Conservation (phyloP, 2,113 vertebrate species). For the Equus quagga region DNA sequence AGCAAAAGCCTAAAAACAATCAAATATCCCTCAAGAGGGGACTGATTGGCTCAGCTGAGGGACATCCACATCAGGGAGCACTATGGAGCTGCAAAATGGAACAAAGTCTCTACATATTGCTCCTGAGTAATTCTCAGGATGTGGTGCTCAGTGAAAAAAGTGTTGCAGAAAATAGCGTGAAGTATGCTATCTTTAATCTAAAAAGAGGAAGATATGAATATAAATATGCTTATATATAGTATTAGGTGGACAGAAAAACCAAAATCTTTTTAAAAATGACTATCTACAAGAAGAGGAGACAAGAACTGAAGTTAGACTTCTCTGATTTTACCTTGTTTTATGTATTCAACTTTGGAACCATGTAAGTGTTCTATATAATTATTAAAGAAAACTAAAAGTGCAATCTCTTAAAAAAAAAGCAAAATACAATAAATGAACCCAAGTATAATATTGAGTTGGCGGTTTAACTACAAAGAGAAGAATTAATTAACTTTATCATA, state of each 20-base stretch:
- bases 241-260: background rate
- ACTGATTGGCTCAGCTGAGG: background rate
- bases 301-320: background rate
- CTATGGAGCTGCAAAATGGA: background rate
- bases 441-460: background rate
- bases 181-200: background rate
- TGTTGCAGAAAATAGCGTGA: background rate
- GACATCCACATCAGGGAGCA: background rate
- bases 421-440: conserved; percentile 45
- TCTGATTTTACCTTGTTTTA: conserved; percentile 15
- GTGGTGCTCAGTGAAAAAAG: background rate
- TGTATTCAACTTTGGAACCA: conserved; percentile 12
- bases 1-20: conserved; percentile 37
- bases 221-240: background rate
- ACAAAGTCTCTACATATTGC: background rate
- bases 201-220: background rate
- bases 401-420: conserved; percentile 40
- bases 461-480: conserved; percentile 10
- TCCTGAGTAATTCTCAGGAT: background rate
- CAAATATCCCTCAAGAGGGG: background rate
- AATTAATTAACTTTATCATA: conserved; percentile 40
- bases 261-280: background rate
- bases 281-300: background rate
- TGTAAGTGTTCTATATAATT: background rate
- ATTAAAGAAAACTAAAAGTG: conserved; percentile 17